Percentiles rank a stretch among this genome's conserved stretches.
phyloP scores from a whole-genome alignment of 30 jellyfish, hydroid and myxozoan species.

The Rhopilema esculentum region DNA sequence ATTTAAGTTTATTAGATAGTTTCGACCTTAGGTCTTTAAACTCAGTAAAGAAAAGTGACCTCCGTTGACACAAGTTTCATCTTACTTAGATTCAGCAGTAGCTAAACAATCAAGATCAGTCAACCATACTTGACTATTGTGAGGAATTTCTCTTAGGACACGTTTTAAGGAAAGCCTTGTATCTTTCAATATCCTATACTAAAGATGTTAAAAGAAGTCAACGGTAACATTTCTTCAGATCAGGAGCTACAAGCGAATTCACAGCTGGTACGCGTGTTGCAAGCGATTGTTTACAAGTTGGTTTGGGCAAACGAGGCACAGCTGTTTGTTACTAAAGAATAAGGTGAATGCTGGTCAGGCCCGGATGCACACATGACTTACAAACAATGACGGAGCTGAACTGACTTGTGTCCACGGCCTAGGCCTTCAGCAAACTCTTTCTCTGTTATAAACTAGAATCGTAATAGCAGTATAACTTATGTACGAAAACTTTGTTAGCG shows the following conservation, averaged over 20 bases:
- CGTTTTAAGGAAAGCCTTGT: neutral
- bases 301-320: slow-evolving; percentile 19
- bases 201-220: no score
- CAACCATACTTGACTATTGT: no score
- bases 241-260: neutral
- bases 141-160: no score
- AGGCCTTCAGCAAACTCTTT: slow-evolving; percentile 59
- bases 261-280: neutral
- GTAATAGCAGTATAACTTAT: neutral
- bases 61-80: no score
- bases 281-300: neutral
- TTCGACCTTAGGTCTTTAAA: no score
- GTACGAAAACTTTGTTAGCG: no score
- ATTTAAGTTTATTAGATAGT: no score
- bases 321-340: slow-evolving; percentile 63
- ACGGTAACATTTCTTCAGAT: neutral
- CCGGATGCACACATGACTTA: slow-evolving; percentile 61
- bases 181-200: neutral
- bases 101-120: no score
- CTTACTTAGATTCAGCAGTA: no score
- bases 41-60: no score
- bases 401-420: slow-evolving; percentile 41
- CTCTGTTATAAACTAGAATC: slow-evolving; percentile 17
- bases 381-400: slow-evolving; percentile 53
- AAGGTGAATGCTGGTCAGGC: slow-evolving; percentile 93